Percentiles rank a stretch among this genome's conserved stretches.
phyloP scores from a whole-genome alignment of 2,113 vertebrate species.

The Heterocephalus glaber region DNA sequence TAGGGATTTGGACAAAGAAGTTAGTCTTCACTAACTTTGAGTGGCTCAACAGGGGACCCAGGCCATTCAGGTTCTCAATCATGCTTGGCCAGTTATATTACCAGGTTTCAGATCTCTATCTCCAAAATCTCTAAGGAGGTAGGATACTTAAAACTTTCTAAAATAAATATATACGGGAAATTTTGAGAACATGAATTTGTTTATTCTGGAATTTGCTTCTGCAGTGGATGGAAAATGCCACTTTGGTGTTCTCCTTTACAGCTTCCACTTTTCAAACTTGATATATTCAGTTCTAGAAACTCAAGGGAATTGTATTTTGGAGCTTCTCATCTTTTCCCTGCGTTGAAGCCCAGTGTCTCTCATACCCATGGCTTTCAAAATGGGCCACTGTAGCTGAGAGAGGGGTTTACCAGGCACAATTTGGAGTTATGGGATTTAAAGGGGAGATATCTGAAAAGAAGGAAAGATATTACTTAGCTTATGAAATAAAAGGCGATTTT shows the following conservation, averaged over 20 bases:
- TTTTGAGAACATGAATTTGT: neutral
- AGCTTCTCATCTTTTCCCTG: too few relatives aligned
- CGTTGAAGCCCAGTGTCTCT: neutral
- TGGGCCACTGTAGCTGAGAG: neutral
- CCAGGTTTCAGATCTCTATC: conserved; percentile 57
- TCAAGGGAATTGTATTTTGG: neutral
- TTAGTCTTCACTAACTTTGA: neutral
- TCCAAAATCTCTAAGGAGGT: conserved; percentile 54
- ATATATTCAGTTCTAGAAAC: neutral
- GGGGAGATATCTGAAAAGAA: neutral
- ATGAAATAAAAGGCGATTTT: neutral
- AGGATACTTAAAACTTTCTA: conserved; percentile 13
- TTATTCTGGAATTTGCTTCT: neutral
- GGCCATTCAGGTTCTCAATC: conserved; percentile 59
- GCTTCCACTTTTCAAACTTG: neutral
- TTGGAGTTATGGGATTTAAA: neutral
- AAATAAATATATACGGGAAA: conserved; percentile 13
- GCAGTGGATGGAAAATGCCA: neutral
- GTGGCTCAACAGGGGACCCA: neutral
- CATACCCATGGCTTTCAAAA: neutral
- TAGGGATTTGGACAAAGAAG: neutral
- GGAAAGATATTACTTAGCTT: neutral
- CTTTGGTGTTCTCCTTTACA: neutral
- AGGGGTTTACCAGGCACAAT: neutral
- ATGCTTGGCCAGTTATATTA: conserved; percentile 50